phyloP scores from a whole-genome alignment of 1,140 invertebrate species.

The Drosophila mauritiana region DNA sequence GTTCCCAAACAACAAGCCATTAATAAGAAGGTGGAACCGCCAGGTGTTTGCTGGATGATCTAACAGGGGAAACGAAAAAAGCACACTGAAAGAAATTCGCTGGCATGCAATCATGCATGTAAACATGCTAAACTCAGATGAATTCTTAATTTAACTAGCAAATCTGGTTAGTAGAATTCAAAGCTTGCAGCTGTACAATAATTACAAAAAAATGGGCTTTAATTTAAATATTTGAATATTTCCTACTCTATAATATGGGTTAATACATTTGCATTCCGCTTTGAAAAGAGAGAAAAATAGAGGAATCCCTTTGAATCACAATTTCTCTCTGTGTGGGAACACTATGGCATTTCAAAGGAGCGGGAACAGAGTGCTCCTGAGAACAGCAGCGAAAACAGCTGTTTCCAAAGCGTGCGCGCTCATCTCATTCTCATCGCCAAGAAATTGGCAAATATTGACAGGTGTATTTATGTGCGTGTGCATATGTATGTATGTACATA shows the following conservation, averaged over 20 bases:
- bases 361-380: background rate
- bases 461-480: background rate
- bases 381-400: slow-evolving; percentile 38
- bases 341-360: background rate
- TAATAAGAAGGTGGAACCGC: background rate
- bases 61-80: background rate
- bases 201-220: too few species aligned
- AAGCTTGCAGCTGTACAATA: too few species aligned
- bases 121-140: too few species aligned
- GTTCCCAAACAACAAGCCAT: slow-evolving; percentile 12
- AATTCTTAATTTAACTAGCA: too few species aligned
- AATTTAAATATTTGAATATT: too few species aligned
- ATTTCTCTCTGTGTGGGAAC: slow-evolving; percentile 1
- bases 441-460: slow-evolving; percentile 55
- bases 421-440: slow-evolving; percentile 35
- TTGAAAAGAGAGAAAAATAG: too few species aligned
- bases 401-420: slow-evolving; percentile 41
- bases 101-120: too few species aligned
- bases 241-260: too few species aligned
- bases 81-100: background rate
- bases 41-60: slow-evolving; percentile 19
- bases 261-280: too few species aligned
- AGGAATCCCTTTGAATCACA: too few species aligned
- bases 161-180: too few species aligned
- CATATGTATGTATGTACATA: background rate